These are phyloP conservation scores for Hofmannophila pseudospretella DNA, from an alignment of 2,888 invertebrate species.

Conservation along the genomic window DNA sequence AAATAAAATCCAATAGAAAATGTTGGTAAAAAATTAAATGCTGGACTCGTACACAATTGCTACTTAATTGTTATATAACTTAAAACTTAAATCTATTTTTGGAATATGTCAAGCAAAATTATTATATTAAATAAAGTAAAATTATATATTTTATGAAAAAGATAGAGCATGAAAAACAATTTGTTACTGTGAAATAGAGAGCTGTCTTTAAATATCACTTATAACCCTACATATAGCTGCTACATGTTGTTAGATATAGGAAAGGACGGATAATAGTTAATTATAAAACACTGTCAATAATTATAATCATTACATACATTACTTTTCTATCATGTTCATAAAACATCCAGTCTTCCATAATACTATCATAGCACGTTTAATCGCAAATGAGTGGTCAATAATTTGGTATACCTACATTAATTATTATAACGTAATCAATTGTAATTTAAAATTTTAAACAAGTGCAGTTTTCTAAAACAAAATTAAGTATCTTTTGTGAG, in stretches of 20 bases:
- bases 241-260: background rate
- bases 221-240: background rate
- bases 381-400: too few species aligned
- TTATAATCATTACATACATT: too few species aligned
- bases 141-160: constrained; percentile 3
- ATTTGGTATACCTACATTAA: too few species aligned
- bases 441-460: constrained; percentile 4
- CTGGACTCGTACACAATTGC: constrained; percentile 7
- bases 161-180: background rate
- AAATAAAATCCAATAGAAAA: constrained; percentile 15
- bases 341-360: background rate
- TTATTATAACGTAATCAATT: too few species aligned
- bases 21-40: constrained; percentile 20
- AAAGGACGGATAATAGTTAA: constrained; percentile 2
- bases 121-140: constrained; percentile 3
- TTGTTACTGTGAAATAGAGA: constrained; percentile 3
- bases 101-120: constrained; percentile 13
- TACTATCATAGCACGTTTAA: background rate
- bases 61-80: too few species aligned
- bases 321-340: background rate
- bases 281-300: background rate
- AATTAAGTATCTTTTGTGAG: constrained; percentile 62
- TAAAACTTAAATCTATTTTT: constrained; percentile 16
- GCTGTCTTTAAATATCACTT: background rate
- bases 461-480: constrained; percentile 19